Conservation (phyloP, 2,797 vertebrate genomes). For the Perodicticus potto region DNA sequence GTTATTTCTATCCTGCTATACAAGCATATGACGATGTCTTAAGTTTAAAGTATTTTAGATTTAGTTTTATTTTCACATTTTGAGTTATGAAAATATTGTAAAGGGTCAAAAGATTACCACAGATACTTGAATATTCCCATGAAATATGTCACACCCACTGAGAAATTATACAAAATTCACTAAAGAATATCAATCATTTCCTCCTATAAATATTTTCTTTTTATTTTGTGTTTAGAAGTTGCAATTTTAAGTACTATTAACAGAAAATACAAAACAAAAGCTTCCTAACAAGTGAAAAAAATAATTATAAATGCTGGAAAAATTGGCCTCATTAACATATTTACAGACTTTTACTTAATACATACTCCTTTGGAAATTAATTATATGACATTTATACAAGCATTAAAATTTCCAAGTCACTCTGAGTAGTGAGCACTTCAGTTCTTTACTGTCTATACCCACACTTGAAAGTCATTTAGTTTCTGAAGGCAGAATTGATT, state of each 20-base stretch:
- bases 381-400: slow-evolving; percentile 90
- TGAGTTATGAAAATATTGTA: slow-evolving; percentile 83
- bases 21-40: slow-evolving; percentile 63
- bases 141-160: slow-evolving; percentile 81
- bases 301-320: slow-evolving; percentile 96
- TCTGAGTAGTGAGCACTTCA: slow-evolving; percentile 84
- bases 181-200: slow-evolving; percentile 89
- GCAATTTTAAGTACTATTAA: slow-evolving; percentile 90
- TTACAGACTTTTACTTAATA: slow-evolving; percentile 92
- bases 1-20: slow-evolving; percentile 52
- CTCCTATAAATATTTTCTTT: slow-evolving; percentile 92
- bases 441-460: slow-evolving; percentile 84
- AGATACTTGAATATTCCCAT: slow-evolving; percentile 82
- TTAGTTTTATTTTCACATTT: slow-evolving; percentile 69
- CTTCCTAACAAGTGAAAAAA: slow-evolving; percentile 91
- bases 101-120: slow-evolving; percentile 83
- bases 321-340: slow-evolving; percentile 94
- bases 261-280: slow-evolving; percentile 92
- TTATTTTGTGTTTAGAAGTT: slow-evolving; percentile 91
- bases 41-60: slow-evolving; percentile 60
- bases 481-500: slow-evolving; percentile 84
- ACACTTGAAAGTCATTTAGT: slow-evolving; percentile 77
- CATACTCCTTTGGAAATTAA: slow-evolving; percentile 89
- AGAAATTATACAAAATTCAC: slow-evolving; percentile 85
- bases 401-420: slow-evolving; percentile 86